These are phyloP conservation scores for Cyclargus thomasi DNA, from an alignment of 1,140 invertebrate species.

Conservation along the genomic window DNA sequence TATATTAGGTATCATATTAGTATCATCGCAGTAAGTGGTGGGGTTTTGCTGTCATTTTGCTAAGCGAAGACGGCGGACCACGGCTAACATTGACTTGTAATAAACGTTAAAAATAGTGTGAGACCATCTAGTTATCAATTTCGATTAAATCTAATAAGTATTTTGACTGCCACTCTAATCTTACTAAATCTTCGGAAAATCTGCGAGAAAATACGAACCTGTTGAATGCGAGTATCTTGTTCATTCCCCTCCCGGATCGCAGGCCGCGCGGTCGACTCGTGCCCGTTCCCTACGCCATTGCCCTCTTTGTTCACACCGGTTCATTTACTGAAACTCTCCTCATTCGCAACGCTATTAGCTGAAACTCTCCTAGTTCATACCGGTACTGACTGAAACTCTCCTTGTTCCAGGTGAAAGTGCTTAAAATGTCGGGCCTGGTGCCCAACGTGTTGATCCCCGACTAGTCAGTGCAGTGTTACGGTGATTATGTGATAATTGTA, in stretches of 20 bases:
- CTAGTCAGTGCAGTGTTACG: conserved; percentile 42
- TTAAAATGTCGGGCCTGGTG: conserved; percentile 54
- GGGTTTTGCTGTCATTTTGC: no score
- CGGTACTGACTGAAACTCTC: conserved; percentile 23
- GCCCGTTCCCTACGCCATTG: background rate
- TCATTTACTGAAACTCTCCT: conserved; percentile 5
- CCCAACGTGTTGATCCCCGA: conserved; percentile 53
- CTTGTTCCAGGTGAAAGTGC: conserved; percentile 47
- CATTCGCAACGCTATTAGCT: conserved; percentile 13
- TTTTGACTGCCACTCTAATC: background rate
- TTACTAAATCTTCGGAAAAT: background rate
- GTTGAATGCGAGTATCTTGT: conserved; percentile 43
- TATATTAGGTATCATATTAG: no score
- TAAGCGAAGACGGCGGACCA: no score
- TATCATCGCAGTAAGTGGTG: no score
- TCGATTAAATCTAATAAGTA: background rate
- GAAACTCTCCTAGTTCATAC: conserved; percentile 36
- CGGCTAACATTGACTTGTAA: no score
- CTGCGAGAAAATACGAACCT: conserved; percentile 45
- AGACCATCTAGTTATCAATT: no score
- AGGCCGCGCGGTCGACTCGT: conserved; percentile 35
- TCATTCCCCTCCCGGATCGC: conserved; percentile 46
- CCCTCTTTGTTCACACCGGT: conserved; percentile 20
- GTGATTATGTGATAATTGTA: conserved; percentile 55
- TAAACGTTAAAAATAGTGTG: no score